These are phyloP conservation scores for Ptychadena robeensis DNA, from an alignment of 2,797 vertebrate species.

Conservation along the genomic window DNA sequence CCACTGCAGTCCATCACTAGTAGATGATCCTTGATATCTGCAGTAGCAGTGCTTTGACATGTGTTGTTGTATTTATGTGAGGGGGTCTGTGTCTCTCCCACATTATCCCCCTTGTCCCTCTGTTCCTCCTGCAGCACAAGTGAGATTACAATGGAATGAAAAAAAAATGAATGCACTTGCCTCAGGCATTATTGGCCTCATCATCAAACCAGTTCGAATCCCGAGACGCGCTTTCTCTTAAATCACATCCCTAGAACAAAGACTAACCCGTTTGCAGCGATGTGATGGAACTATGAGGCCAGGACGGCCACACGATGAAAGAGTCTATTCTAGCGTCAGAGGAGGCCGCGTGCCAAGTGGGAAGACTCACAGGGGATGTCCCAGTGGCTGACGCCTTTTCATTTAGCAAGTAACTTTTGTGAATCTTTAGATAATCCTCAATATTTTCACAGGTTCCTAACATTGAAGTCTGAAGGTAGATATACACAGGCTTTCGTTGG, in stretches of 20 bases:
- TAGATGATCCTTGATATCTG: background rate
- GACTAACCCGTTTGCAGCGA: background rate
- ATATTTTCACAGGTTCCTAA: background rate
- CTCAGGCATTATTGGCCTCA: conserved; percentile 33
- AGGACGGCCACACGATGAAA: background rate
- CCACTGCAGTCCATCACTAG: background rate
- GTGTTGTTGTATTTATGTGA: background rate
- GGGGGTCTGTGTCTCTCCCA: conserved; percentile 13
- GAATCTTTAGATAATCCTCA: background rate
- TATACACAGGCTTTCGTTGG: too few relatives aligned
- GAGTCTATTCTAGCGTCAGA: background rate
- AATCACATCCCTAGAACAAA: conserved; percentile 25
- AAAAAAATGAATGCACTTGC: conserved; percentile 39
- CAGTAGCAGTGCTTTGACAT: background rate
- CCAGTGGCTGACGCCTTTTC: background rate
- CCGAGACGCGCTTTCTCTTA: conserved; percentile 17
- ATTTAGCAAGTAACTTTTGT: background rate
- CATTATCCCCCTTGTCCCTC: conserved; percentile 19
- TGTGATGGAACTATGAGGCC: background rate
- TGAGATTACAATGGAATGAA: conserved; percentile 31
- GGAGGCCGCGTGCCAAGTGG: background rate
- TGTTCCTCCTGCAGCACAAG: conserved; percentile 4
- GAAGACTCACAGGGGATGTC: background rate
- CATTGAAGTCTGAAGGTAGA: too few relatives aligned
- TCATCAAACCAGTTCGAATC: conserved; percentile 39